Evolutionary conservation across 1,140 invertebrate species (phyloP).

Genomic region (Harlomillsia oculata): DNA sequence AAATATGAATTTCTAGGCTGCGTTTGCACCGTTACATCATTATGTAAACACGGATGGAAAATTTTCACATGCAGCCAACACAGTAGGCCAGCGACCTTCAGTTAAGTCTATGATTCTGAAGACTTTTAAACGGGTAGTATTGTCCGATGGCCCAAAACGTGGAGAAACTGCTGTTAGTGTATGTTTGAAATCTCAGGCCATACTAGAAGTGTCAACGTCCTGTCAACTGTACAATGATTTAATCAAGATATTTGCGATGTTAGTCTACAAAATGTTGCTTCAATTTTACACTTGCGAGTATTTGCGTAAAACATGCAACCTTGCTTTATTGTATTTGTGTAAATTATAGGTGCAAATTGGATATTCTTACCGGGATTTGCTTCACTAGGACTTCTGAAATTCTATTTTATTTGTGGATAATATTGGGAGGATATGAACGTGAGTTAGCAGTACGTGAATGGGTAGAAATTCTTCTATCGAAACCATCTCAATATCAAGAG

Average conservation of each 20-base stretch:
- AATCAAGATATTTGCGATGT: conserved; percentile 20
- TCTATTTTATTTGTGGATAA: conserved; percentile 82
- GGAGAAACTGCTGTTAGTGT: no score
- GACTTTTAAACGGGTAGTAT: conserved; percentile 9
- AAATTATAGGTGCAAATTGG: conserved; percentile 45
- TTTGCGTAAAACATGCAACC: background rate
- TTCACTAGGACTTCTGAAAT: conserved; percentile 47
- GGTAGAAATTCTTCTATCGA: conserved; percentile 69
- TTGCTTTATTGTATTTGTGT: background rate
- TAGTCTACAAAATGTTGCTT: no score
- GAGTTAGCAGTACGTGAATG: no score
- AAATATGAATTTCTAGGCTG: background rate
- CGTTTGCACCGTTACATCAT: conserved; percentile 1
- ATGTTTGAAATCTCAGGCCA: background rate
- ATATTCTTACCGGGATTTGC: conserved; percentile 81
- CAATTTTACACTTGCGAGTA: no score
- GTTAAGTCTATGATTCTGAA: conserved; percentile 11
- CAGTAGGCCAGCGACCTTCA: background rate
- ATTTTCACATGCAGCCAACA: background rate
- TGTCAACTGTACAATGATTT: conserved; percentile 28
- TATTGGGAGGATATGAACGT: conserved; percentile 78
- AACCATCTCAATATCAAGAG: conserved; percentile 71
- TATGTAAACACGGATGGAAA: background rate
- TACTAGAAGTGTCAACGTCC: conserved; percentile 14
- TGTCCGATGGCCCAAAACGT: background rate